phyloP scores from a whole-genome alignment of 37 sponge, comb jelly and placozoan genomes.

The Oopsacas minuta region DNA sequence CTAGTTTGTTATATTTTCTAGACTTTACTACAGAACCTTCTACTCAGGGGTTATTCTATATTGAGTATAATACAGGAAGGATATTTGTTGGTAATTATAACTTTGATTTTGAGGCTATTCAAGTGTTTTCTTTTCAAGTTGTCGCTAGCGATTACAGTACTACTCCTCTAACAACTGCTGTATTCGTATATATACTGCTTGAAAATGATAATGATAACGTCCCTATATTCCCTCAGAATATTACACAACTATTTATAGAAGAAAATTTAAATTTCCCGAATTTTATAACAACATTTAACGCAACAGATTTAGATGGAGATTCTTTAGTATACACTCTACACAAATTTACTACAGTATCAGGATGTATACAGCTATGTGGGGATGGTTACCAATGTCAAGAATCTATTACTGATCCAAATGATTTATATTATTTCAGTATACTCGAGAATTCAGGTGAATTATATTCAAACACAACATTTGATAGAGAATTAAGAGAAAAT shows the following conservation, averaged over 20 bases:
- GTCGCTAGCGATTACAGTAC: background rate
- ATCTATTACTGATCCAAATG: background rate
- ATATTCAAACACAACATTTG: background rate
- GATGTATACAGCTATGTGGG: background rate
- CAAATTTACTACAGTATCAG: background rate
- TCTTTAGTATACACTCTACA: background rate
- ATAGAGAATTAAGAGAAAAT: background rate
- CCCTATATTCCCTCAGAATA: background rate
- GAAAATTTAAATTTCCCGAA: background rate
- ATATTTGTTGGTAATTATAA: background rate
- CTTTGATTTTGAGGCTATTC: background rate
- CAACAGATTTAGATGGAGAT: background rate
- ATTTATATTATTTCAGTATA: background rate
- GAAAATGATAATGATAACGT: background rate
- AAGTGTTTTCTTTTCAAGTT: background rate
- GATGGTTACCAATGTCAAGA: background rate
- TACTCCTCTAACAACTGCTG: background rate
- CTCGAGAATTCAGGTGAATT: background rate
- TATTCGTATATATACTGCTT: background rate
- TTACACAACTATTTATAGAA: background rate
- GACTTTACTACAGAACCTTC: background rate
- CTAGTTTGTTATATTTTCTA: background rate
- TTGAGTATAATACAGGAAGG: background rate
- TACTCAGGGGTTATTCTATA: background rate
- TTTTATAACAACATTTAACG: background rate